Evolutionary conservation across 2,888 invertebrate genomes (phyloP), one percentile per base, ranked within the genome.

Genomic region (Octodonta nipae): DNA sequence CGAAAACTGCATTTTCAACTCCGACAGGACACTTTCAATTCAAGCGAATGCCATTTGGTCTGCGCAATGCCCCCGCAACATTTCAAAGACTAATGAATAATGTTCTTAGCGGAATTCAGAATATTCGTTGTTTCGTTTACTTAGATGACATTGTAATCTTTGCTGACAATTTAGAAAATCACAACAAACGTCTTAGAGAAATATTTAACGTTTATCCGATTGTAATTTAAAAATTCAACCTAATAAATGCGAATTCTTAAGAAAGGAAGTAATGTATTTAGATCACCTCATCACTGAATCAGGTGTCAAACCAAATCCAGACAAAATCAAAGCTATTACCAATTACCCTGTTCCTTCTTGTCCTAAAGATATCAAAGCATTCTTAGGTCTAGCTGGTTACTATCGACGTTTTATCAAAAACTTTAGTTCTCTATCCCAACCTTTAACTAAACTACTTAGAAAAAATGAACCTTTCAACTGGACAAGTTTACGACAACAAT

Each of bases 281-380:
- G 59, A 60, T 2, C 58, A 47, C 57, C 29, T 29, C 5, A 29
- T 29, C 3, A 15, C n/a, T 10, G 10, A 15, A 2, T 10, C 10
- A 7, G 56, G 54, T 12, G 47, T 56, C 0, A 52, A 50, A 30
- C 58, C 61, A 3, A 54, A 58, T 35, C 54, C 54, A 2, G 44
- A 47, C 4, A 52, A 53, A 42, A 37, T 49, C 7, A 28, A 38
- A 32, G 28, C 33, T 3, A 45, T 49, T 2, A 11, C 28, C 33
- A 38, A 50, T 1, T 54, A 50, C 33, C 52, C 52, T 8, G 32
- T 42, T 24, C 52, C 55, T 5, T 46, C 47, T 40, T 44, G 34
- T 4, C 35, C 37, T 29, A 52, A 49, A 40, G 49, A 55, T 25
- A 50, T 51, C 1, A 54, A 55, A 45, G 40, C 45, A 22, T 54